Percentiles rank a stretch among this genome's conserved stretches.
phyloP scores from a whole-genome alignment of 2,113 vertebrate species.

The Nycticebus coucang region DNA sequence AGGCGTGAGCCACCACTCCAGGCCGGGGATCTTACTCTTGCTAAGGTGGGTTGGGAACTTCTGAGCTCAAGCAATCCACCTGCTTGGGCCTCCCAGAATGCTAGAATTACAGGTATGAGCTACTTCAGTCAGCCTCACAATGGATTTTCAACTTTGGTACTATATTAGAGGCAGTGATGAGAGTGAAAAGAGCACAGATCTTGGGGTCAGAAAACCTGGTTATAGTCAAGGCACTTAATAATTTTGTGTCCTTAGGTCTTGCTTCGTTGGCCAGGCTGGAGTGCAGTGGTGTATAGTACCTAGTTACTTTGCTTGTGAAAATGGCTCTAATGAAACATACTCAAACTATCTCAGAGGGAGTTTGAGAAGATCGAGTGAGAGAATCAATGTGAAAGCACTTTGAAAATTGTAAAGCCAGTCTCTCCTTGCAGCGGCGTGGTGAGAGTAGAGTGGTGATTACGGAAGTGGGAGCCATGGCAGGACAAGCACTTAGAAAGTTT shows the following conservation, averaged over 20 bases:
- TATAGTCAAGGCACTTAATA: background rate
- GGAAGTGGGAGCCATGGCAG: no score
- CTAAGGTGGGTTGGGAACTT: no score
- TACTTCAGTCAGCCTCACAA: background rate
- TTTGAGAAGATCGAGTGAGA: conserved; percentile 43
- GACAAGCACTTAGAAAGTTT: no score
- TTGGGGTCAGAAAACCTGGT: background rate
- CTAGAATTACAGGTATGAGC: no score
- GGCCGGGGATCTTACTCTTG: no score
- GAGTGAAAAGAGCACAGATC: background rate
- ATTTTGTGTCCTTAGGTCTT: background rate
- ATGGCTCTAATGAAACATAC: background rate
- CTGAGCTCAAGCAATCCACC: no score
- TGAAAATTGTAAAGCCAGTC: background rate
- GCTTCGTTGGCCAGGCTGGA: background rate
- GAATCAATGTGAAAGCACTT: conserved; percentile 7
- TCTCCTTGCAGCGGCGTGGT: no score
- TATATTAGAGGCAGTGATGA: background rate
- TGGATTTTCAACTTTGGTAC: background rate
- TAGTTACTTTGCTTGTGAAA: conserved; percentile 40
- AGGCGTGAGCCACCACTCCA: no score
- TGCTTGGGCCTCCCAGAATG: no score
- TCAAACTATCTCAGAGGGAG: background rate
- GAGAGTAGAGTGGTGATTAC: no score
- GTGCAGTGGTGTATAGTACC: background rate